Evolutionary conservation across 2,888 invertebrate genomes (phyloP).

Genomic region (Epicampocera succincta): DNA sequence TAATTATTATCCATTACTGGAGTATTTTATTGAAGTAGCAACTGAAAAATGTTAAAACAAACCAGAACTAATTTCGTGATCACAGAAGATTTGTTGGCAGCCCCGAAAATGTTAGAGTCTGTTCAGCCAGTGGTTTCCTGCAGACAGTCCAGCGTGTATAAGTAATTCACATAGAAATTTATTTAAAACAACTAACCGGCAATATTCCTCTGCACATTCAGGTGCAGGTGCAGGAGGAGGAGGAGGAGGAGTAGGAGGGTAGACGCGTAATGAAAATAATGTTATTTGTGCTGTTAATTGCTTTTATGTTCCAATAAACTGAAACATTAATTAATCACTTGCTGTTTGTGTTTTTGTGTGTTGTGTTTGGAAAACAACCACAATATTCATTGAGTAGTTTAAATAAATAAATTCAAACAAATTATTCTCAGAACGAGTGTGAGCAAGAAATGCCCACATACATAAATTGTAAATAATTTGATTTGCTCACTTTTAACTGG

Average conservation of each 20-base stretch:
- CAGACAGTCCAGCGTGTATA: not conserved
- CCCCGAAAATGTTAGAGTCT: too few relatives aligned
- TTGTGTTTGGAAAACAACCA: not conserved
- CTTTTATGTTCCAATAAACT: conserved; percentile 35
- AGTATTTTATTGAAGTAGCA: too few relatives aligned
- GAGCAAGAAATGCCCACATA: conserved; percentile 1
- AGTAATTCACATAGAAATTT: conserved; percentile 1
- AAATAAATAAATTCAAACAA: conserved; percentile 7
- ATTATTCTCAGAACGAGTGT: conserved; percentile 7
- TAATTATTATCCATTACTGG: too few relatives aligned
- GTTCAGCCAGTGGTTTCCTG: conserved; percentile 11
- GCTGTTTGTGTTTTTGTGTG: not conserved
- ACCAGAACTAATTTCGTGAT: too few relatives aligned
- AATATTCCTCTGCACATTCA: not conserved
- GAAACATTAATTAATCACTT: conserved; percentile 26
- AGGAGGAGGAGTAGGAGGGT: too few relatives aligned
- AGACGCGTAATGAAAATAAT: conserved; percentile 1
- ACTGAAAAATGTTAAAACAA: too few relatives aligned
- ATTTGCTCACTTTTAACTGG: conserved; percentile 31
- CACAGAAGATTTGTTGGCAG: too few relatives aligned
- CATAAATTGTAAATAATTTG: conserved; percentile 15
- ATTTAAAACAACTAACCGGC: not conserved
- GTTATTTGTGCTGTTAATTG: conserved; percentile 31
- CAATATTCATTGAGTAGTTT: conserved; percentile 10
- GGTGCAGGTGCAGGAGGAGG: too few relatives aligned